Conservation (phyloP, 2,888 invertebrate species). For the Mycogona germanica region DNA sequence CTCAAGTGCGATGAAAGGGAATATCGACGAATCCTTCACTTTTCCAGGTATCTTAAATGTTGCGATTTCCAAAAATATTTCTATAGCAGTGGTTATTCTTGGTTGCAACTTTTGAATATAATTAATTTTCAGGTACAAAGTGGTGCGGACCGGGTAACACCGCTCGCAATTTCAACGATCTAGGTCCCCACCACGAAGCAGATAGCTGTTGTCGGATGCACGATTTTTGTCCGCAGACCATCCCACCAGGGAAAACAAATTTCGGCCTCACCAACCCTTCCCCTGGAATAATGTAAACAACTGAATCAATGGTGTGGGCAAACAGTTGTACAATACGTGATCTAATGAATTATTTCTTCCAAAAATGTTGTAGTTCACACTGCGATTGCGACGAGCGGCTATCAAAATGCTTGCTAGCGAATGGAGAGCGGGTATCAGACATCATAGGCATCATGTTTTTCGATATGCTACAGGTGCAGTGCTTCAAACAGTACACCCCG, state of each 20-base stretch:
- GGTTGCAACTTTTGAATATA: neutral
- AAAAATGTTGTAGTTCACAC: too few species aligned
- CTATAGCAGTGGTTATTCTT: neutral
- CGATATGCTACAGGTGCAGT: slow-evolving; percentile 12
- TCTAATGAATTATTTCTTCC: neutral
- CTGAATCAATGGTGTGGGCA: neutral
- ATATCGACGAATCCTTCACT: neutral
- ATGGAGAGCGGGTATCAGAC: neutral
- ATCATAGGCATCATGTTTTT: slow-evolving; percentile 14
- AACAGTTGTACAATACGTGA: neutral
- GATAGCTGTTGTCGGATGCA: slow-evolving; percentile 25
- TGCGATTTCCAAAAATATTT: neutral
- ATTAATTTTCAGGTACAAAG: slow-evolving; percentile 22
- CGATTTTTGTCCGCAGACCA: slow-evolving; percentile 21
- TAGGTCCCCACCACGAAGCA: slow-evolving; percentile 21
- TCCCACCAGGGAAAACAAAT: neutral
- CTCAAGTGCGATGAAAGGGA: neutral
- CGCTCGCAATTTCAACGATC: slow-evolving; percentile 21
- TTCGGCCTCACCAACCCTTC: neutral
- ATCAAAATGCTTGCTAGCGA: slow-evolving; percentile 1
- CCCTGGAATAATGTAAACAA: neutral
- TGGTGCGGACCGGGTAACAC: slow-evolving; percentile 25
- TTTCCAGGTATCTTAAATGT: neutral
- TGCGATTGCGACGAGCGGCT: slow-evolving; percentile 15
- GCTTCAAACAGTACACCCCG: too few species aligned